Evolutionary conservation across 2,888 invertebrate species (phyloP).

Genomic region (Arrhopalites spinosus): DNA sequence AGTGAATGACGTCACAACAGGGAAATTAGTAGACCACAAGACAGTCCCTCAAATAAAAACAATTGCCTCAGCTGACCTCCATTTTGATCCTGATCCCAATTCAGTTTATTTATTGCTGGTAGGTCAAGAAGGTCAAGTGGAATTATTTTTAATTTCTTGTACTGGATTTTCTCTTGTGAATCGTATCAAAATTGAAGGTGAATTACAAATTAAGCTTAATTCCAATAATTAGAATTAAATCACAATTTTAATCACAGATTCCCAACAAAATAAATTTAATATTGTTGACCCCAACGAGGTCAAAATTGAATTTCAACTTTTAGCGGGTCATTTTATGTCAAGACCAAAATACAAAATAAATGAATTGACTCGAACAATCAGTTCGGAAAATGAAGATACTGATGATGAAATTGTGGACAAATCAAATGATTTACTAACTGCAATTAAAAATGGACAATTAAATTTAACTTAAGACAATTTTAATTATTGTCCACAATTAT

Average conservation of each 20-base stretch:
- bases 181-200: constrained; percentile 50
- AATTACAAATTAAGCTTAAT: not conserved
- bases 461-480: constrained; percentile 8
- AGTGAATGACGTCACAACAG: constrained; percentile 7
- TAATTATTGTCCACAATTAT: constrained; percentile 47
- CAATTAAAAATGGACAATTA: no score
- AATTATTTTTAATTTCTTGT: constrained; percentile 35
- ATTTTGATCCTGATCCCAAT: constrained; percentile 15
- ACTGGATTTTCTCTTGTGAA: constrained; percentile 40
- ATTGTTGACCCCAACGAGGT: not conserved
- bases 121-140: constrained; percentile 43
- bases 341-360: not conserved
- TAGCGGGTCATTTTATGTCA: constrained; percentile 25
- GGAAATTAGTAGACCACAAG: constrained; percentile 45
- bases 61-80: constrained; percentile 39
- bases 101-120: constrained; percentile 35
- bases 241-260: no score
- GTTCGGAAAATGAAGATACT: not conserved
- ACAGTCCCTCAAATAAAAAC: constrained; percentile 42
- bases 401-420: no score
- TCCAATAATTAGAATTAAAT: no score
- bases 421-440: no score
- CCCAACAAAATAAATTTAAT: not conserved
- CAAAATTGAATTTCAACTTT: constrained; percentile 17
- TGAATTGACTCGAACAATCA: not conserved